Conservation (phyloP, 1,140 invertebrate species). For the Penaeus indicus region DNA sequence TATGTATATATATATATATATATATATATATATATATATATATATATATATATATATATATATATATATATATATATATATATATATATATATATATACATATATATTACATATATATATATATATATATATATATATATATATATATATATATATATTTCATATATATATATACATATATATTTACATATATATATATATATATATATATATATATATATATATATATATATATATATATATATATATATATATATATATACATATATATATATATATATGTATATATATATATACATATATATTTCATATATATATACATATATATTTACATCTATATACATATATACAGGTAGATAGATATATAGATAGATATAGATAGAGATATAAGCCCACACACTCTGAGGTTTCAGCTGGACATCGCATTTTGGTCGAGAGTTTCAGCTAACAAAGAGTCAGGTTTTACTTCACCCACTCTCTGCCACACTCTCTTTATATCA, state of each 20-base stretch:
- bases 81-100: neutral
- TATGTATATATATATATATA: neutral
- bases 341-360: no score
- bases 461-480: neutral
- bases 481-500: neutral
- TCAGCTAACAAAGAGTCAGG: neutral
- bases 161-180: no score
- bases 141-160: neutral
- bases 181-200: neutral
- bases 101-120: no score
- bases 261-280: conserved; percentile 5
- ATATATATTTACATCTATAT: no score
- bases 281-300: neutral
- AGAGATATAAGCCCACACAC: no score
- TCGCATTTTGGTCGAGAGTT: neutral
- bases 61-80: neutral
- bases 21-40: neutral
- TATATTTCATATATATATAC: neutral
- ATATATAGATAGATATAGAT: no score
- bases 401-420: neutral
- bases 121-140: neutral
- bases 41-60: neutral
- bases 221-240: neutral
- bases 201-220: neutral
- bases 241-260: conserved; percentile 5